A percentile compares a stretch with the other conserved stretches of the same genome.
phyloP scores from a whole-genome alignment of 2,113 vertebrate species.

The Cygnus buccinator region DNA sequence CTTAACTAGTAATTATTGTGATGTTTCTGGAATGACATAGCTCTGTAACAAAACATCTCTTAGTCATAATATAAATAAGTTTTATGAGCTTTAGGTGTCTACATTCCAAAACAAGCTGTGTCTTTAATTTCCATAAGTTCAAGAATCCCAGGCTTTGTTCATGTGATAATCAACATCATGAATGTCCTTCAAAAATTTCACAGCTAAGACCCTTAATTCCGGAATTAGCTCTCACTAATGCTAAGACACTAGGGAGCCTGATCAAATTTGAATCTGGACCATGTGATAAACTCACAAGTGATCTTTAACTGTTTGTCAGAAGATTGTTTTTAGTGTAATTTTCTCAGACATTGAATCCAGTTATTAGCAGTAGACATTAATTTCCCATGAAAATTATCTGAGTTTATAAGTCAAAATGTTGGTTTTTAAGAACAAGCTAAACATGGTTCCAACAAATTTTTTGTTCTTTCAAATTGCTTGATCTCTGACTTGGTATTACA shows the following conservation, averaged over 20 bases:
- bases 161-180: not conserved
- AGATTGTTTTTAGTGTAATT: not conserved
- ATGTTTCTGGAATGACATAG: not conserved
- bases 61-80: constrained; percentile 18
- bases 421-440: not conserved
- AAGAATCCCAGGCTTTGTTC: not conserved
- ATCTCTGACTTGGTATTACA: not conserved
- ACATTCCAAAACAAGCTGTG: not conserved
- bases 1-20: not conserved
- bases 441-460: constrained; percentile 4
- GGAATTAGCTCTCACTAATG: not conserved
- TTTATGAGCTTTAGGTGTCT: constrained; percentile 41
- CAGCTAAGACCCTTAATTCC: not conserved
- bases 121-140: not conserved
- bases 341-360: not conserved
- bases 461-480: constrained; percentile 4
- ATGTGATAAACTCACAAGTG: not conserved
- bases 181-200: not conserved
- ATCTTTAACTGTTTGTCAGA: not conserved
- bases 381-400: not conserved
- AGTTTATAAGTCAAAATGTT: not conserved
- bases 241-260: not conserved
- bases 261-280: not conserved
- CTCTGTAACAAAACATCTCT: not conserved
- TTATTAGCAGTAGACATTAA: not conserved